Percentiles rank a stretch among this genome's conserved stretches.
Evolutionary conservation across 2,888 invertebrate genomes (phyloP).

Genomic region (Nesidiocoris tenuis): DNA sequence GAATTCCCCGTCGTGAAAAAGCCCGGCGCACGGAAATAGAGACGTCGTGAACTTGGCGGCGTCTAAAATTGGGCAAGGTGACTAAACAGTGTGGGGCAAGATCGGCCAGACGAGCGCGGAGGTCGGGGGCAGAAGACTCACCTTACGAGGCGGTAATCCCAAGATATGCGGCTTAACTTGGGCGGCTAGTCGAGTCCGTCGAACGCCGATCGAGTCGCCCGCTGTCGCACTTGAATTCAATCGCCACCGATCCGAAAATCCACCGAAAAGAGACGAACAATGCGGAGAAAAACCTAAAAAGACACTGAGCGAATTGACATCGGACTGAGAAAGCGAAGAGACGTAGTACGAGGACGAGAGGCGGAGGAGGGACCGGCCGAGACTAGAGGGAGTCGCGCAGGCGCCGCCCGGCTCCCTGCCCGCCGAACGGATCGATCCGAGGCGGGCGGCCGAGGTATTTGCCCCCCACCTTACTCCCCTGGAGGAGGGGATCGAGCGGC

Average conservation of each 20-base stretch:
- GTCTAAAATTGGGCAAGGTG: slow-evolving; percentile 42
- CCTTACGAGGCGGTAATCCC: slow-evolving; percentile 32
- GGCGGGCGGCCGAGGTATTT: slow-evolving; percentile 10
- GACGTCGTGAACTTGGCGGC: slow-evolving; percentile 37
- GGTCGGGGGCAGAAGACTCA: slow-evolving; percentile 3
- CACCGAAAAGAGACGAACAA: slow-evolving; percentile 23
- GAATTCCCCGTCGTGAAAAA: slow-evolving; percentile 4
- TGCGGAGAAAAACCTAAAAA: slow-evolving; percentile 40
- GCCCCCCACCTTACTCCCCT: slow-evolving; percentile 29
- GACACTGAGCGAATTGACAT: slow-evolving; percentile 47
- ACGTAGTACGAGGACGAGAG: slow-evolving; percentile 51
- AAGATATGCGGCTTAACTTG: not conserved
- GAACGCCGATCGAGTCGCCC: not conserved
- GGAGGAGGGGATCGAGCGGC: slow-evolving; percentile 5
- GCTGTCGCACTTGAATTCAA: not conserved
- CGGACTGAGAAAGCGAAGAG: slow-evolving; percentile 48
- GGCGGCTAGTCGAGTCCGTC: not conserved
- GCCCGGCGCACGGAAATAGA: slow-evolving; percentile 23
- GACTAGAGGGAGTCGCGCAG: slow-evolving; percentile 32
- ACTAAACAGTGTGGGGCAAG: slow-evolving; percentile 33
- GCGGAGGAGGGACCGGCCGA: slow-evolving; percentile 14
- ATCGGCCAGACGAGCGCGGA: slow-evolving; percentile 33
- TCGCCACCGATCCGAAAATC: not conserved
- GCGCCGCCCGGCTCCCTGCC: slow-evolving; percentile 27
- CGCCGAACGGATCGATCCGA: slow-evolving; percentile 46